Conservation (phyloP, 1,140 invertebrate species). For the Oryctes rhinoceros region DNA sequence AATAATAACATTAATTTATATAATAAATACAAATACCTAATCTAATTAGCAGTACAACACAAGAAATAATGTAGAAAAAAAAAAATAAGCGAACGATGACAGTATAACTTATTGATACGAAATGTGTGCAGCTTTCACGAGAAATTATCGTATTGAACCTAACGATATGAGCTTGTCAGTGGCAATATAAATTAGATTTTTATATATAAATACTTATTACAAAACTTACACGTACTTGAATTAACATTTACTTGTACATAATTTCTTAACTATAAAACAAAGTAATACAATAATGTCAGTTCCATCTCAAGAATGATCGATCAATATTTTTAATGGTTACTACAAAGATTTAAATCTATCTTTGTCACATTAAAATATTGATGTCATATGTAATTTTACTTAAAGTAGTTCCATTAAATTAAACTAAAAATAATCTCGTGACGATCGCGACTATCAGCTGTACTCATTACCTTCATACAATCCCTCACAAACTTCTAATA, state of each 20-base stretch:
- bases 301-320: constrained; percentile 19
- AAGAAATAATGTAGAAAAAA: not conserved
- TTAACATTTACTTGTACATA: constrained; percentile 25
- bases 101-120: constrained; percentile 6
- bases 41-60: constrained; percentile 20
- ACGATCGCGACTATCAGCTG: constrained; percentile 62
- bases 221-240: not conserved
- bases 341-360: not conserved
- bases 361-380: not conserved
- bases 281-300: constrained; percentile 30
- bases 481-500: constrained; percentile 85
- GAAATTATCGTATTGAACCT: not conserved
- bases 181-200: constrained; percentile 24
- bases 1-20: not conserved
- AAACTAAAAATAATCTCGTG: constrained; percentile 13
- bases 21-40: constrained; percentile 25
- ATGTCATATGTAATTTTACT: not conserved
- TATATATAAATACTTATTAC: constrained; percentile 23
- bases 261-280: constrained; percentile 23
- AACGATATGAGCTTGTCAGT: constrained; percentile 7
- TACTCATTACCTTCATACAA: constrained; percentile 84
- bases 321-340: not conserved
- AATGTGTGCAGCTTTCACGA: not conserved
- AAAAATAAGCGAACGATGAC: not conserved
- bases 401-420: constrained; percentile 20